A percentile compares a stretch with the other conserved stretches of the same genome.
Conservation (phyloP, 2,797 vertebrate genomes). For the Taenioides sp. region DNA sequence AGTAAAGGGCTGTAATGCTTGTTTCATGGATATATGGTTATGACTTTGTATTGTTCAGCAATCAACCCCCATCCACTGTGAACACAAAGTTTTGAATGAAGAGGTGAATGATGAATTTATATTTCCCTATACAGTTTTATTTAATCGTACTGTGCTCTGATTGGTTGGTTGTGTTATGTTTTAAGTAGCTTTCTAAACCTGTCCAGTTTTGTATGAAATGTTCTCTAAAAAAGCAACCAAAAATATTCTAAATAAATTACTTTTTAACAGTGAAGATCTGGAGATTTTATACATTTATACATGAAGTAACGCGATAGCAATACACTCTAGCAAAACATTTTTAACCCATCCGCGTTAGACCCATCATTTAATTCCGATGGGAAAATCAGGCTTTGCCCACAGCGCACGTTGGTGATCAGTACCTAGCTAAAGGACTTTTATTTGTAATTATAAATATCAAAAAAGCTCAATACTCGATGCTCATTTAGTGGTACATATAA, state of each 20-base stretch:
- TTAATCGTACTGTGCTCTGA: constrained; percentile 29
- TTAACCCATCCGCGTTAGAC: not conserved
- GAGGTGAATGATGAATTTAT: constrained; percentile 30
- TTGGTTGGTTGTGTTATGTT: constrained; percentile 33
- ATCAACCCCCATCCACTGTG: constrained; percentile 44
- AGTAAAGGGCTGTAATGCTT: constrained; percentile 29
- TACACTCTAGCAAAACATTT: not conserved
- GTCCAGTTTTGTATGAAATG: constrained; percentile 58
- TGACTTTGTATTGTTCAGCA: constrained; percentile 17
- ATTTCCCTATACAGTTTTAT: constrained; percentile 48
- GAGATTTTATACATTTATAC: not conserved
- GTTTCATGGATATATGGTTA: constrained; percentile 4
- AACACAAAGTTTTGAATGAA: constrained; percentile 28
- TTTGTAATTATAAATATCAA: too few species aligned
- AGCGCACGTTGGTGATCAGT: too few species aligned
- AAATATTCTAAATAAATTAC: constrained; percentile 58
- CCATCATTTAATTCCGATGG: not conserved
- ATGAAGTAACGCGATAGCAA: not conserved
- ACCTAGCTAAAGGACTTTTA: too few species aligned
- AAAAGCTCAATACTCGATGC: not conserved
- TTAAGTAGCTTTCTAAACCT: constrained; percentile 37
- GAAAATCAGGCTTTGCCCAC: too few species aligned
- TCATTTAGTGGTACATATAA: not conserved
- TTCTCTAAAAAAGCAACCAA: constrained; percentile 51
- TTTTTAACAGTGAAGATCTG: constrained; percentile 25